A percentile compares a stretch with the other conserved stretches of the same genome.
phyloP scores from a whole-genome alignment of 2,888 invertebrate species.

The Arrhopalites spinosus region DNA sequence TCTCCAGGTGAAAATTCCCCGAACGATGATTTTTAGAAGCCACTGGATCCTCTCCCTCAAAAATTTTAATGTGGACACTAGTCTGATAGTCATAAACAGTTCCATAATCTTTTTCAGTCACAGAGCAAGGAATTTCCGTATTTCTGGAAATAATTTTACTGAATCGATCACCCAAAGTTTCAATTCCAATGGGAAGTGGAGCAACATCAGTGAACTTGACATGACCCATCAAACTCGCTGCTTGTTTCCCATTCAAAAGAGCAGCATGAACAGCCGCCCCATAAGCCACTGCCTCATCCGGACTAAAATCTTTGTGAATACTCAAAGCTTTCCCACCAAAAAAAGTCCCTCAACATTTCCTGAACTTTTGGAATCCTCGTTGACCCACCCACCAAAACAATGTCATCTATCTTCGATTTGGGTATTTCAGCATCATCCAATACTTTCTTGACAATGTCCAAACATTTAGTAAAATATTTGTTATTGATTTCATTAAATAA shows the following conservation, averaged over 20 bases:
- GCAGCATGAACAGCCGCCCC: constrained; percentile 78
- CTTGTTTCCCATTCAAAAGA: constrained; percentile 61
- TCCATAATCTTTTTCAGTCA: constrained; percentile 66
- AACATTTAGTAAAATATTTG: not conserved
- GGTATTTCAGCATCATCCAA: not conserved
- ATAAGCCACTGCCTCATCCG: constrained; percentile 80
- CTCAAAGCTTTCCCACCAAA: constrained; percentile 76
- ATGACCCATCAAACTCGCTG: not conserved
- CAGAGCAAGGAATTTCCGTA: constrained; percentile 68
- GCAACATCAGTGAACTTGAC: constrained; percentile 64
- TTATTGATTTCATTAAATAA: not conserved
- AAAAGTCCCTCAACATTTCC: constrained; percentile 71
- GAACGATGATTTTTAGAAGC: constrained; percentile 91
- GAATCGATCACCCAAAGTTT: constrained; percentile 74
- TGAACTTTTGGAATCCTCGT: constrained; percentile 81
- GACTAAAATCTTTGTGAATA: constrained; percentile 75
- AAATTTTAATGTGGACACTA: constrained; percentile 69
- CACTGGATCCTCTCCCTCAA: constrained; percentile 94
- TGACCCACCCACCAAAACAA: constrained; percentile 59
- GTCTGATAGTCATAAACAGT: constrained; percentile 73
- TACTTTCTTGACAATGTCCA: not conserved
- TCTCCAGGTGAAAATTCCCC: constrained; percentile 94
- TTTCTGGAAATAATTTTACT: constrained; percentile 70
- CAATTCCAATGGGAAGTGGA: constrained; percentile 71
- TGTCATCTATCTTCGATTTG: constrained; percentile 1